A percentile compares a stretch with the other conserved stretches of the same genome.
Evolutionary conservation across 1,140 invertebrate genomes (phyloP).

Genomic region (Drosophila teissieri): DNA sequence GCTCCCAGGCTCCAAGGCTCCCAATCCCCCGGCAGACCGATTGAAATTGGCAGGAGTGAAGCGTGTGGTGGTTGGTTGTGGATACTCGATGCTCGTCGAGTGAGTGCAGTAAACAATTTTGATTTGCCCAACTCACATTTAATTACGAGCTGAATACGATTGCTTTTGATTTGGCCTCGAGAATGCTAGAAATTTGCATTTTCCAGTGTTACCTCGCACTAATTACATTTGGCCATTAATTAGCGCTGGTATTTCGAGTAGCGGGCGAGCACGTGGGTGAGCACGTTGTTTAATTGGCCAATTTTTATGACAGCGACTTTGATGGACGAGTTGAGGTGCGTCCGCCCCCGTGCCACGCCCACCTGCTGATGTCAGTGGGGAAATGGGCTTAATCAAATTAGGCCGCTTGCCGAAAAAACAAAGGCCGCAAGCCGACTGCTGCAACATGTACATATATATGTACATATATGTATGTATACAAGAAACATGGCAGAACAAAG

Average conservation of each 20-base stretch:
- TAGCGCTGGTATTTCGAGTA: conserved; percentile 20
- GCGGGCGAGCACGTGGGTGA: conserved; percentile 3
- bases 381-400: conserved; percentile 60
- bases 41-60: conserved; percentile 30
- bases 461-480: too few species aligned
- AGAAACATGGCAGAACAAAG: conserved; percentile 34
- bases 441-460: not conserved
- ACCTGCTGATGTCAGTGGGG: conserved; percentile 48
- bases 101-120: conserved; percentile 29
- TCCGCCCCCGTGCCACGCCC: conserved; percentile 4
- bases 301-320: conserved; percentile 57
- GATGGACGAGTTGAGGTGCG: conserved; percentile 46
- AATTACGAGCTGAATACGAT: conserved; percentile 31
- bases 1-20: conserved; percentile 2
- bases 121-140: conserved; percentile 25
- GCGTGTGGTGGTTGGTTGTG: not conserved
- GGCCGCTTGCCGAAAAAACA: conserved; percentile 21
- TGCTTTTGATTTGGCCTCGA: not conserved
- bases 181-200: conserved; percentile 13
- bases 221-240: conserved; percentile 59
- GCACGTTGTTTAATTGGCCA: conserved; percentile 50
- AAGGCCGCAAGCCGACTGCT: conserved; percentile 7
- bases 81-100: conserved; percentile 9
- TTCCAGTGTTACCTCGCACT: conserved; percentile 4
- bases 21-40: conserved; percentile 6